Percentiles rank a stretch among this genome's conserved stretches.
These are phyloP conservation scores for Altica lythri DNA, from an alignment of 2,888 invertebrate species.

Conservation along the genomic window DNA sequence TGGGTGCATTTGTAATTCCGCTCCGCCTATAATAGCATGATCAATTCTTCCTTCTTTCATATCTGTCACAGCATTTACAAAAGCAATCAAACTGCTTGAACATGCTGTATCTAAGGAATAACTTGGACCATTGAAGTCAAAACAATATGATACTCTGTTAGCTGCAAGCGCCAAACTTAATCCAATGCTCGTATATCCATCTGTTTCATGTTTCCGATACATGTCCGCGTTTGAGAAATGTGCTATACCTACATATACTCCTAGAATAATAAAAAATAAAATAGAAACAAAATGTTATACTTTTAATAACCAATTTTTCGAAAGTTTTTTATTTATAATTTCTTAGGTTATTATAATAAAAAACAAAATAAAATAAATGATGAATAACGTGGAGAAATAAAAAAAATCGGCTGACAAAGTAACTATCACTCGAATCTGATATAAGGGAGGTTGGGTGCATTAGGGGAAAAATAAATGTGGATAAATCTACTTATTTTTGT, in stretches of 20 bases:
- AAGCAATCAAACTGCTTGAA: conserved; percentile 39
- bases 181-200: conserved; percentile 37
- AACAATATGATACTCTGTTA: conserved; percentile 41
- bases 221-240: conserved; percentile 13
- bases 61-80: conserved; percentile 39
- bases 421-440: no score
- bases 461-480: no score
- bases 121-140: conserved; percentile 45
- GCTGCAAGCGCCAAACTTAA: conserved; percentile 32
- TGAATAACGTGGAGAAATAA: no score
- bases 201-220: conserved; percentile 22
- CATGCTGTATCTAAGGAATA: conserved; percentile 43
- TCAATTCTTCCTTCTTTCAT: conserved; percentile 33
- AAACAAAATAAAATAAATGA: no score
- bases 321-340: not conserved
- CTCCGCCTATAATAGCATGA: conserved; percentile 36
- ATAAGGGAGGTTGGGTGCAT: no score
- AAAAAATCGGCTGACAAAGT: no score
- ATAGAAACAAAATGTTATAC: not conserved
- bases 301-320: no score
- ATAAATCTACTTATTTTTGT: no score
- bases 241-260: conserved; percentile 36
- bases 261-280: conserved; percentile 22
- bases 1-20: conserved; percentile 38
- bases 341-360: no score